Percentiles rank a stretch among this genome's conserved stretches.
Conservation (phyloP, 1,140 invertebrate genomes). For the Orius insidiosus region DNA sequence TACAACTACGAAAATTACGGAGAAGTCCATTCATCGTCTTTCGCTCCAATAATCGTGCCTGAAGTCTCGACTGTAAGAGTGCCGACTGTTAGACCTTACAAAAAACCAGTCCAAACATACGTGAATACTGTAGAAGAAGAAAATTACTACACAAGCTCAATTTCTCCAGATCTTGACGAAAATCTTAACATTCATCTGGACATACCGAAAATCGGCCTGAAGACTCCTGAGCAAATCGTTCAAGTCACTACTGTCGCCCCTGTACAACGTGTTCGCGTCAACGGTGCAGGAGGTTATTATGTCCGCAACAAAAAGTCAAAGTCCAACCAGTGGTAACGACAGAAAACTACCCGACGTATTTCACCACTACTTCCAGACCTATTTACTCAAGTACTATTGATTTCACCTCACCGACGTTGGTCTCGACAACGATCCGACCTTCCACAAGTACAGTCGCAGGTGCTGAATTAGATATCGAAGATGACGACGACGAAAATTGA, state of each 20-base stretch:
- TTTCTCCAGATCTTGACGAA: slow-evolving; percentile 10
- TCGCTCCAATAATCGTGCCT: slow-evolving; percentile 6
- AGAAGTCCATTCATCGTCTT: slow-evolving; percentile 4
- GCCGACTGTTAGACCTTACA: no score
- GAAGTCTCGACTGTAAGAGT: slow-evolving; percentile 5
- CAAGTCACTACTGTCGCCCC: slow-evolving; percentile 9
- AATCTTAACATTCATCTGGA: slow-evolving; percentile 10
- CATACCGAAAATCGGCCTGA: slow-evolving; percentile 11
- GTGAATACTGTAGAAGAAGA: slow-evolving; percentile 16
- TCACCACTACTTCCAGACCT: slow-evolving; percentile 11
- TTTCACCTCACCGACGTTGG: slow-evolving; percentile 15
- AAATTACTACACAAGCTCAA: slow-evolving; percentile 11
- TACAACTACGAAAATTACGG: neutral
- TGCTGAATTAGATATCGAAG: slow-evolving; percentile 16
- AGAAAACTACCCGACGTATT: slow-evolving; percentile 15
- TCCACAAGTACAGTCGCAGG: slow-evolving; percentile 1
- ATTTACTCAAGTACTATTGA: slow-evolving; percentile 14
- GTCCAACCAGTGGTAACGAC: slow-evolving; percentile 16
- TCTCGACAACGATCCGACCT: slow-evolving; percentile 15
- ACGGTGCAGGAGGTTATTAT: slow-evolving; percentile 16
- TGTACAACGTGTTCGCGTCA: slow-evolving; percentile 11
- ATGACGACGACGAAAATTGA: slow-evolving; percentile 17
- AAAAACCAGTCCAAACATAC: slow-evolving; percentile 13
- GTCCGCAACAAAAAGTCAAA: slow-evolving; percentile 16
- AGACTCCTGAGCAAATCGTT: slow-evolving; percentile 11